A percentile compares a stretch with the other conserved stretches of the same genome.
phyloP scores from a whole-genome alignment of 2,888 invertebrate species.

The Pristionchus fissidentatus region DNA sequence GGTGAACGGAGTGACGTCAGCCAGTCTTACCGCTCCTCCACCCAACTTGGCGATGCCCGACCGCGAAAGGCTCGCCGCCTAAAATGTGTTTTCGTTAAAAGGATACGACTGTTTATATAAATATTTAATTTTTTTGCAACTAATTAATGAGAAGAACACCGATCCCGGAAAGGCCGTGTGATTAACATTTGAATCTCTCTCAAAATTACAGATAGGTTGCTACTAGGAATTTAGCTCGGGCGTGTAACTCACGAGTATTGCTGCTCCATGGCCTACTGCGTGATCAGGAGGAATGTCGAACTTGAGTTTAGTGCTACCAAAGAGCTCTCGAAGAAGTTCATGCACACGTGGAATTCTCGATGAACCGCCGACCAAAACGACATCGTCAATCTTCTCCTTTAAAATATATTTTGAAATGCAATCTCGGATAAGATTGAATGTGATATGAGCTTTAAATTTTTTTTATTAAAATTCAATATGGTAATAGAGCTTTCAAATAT shows the following conservation, averaged over 20 bases:
- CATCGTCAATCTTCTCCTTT: not conserved
- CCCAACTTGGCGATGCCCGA: too few species aligned
- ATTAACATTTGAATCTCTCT: too few species aligned
- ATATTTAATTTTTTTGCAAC: too few species aligned
- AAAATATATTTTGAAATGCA: not conserved
- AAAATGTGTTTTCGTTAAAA: not conserved
- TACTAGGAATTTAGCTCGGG: not conserved
- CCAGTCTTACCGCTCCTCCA: not conserved
- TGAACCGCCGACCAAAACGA: constrained; percentile 25
- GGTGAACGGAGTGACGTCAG: not conserved
- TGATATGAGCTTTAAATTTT: too few species aligned
- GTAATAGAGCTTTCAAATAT: too few species aligned
- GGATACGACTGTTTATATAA: too few species aligned
- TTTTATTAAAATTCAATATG: too few species aligned
- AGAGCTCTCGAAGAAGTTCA: not conserved
- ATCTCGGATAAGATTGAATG: too few species aligned
- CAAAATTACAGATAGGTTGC: too few species aligned
- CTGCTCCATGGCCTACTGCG: constrained; percentile 12
- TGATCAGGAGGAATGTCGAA: constrained; percentile 43
- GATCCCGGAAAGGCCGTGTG: too few species aligned
- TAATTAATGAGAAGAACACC: too few species aligned
- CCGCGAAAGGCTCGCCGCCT: too few species aligned
- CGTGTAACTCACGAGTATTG: not conserved
- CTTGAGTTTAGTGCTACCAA: not conserved
- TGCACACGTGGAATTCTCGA: constrained; percentile 24